Evolutionary conservation across 2,888 invertebrate species (phyloP).

Genomic region (Sycophila texana): DNA sequence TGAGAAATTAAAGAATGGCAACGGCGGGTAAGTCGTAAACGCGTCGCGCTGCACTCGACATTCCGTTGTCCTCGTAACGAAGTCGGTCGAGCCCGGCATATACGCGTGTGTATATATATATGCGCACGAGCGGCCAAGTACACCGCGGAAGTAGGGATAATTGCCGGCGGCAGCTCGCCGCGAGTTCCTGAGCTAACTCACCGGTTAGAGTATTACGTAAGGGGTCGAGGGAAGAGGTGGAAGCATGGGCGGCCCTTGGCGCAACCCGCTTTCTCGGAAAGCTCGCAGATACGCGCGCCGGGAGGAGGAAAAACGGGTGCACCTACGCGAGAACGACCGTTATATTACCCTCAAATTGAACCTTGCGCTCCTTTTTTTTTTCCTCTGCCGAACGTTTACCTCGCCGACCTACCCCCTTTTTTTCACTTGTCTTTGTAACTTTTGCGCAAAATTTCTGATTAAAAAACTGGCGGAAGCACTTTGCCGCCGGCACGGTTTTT

Average conservation of each 20-base stretch:
- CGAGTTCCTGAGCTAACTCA: constrained; percentile 47
- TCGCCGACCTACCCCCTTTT: neutral
- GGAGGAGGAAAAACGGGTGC: constrained; percentile 7
- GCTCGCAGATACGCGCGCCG: constrained; percentile 34
- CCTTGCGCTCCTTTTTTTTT: neutral
- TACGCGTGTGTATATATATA: neutral
- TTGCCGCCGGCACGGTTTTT: neutral
- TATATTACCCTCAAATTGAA: constrained; percentile 16
- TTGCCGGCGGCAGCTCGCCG: constrained; percentile 51
- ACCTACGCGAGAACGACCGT: constrained; percentile 17
- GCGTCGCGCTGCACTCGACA: constrained; percentile 47
- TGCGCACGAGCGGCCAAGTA: constrained; percentile 31
- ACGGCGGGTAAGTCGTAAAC: constrained; percentile 36
- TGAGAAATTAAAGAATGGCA: constrained; percentile 52
- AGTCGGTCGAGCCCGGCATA: constrained; percentile 43
- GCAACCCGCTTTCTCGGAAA: constrained; percentile 45
- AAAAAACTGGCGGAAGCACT: constrained; percentile 11
- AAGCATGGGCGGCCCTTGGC: constrained; percentile 11
- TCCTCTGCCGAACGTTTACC: neutral
- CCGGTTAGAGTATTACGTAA: constrained; percentile 46
- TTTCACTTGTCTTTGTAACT: constrained; percentile 17
- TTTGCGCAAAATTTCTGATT: constrained; percentile 23
- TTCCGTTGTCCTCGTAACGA: constrained; percentile 57
- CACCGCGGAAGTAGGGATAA: constrained; percentile 59
- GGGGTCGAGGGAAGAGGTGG: constrained; percentile 12